phyloP scores from a whole-genome alignment of 2,113 vertebrate species.

The Seriola aureovittata region DNA sequence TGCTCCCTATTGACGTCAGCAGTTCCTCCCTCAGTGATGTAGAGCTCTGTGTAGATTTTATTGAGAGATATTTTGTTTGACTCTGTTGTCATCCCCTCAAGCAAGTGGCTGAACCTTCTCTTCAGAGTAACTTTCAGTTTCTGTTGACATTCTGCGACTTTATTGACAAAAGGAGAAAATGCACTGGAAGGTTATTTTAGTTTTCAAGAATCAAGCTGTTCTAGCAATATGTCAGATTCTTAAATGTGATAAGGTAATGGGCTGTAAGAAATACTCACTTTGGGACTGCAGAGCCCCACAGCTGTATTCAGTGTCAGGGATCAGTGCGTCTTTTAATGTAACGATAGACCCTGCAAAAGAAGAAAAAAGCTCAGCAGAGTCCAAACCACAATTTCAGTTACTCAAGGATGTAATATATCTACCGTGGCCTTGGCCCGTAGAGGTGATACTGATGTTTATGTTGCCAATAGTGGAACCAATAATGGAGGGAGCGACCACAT shows the following conservation, averaged over 20 bases:
- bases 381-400: background rate
- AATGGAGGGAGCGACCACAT: slow-evolving; percentile 57
- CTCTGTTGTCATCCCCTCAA: slow-evolving; percentile 8
- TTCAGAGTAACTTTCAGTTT: slow-evolving; percentile 58
- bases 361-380: slow-evolving; percentile 6
- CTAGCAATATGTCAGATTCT: background rate
- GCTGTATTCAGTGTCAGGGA: slow-evolving; percentile 1
- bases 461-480: slow-evolving; percentile 27
- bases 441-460: slow-evolving; percentile 57
- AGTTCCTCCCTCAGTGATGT: slow-evolving; percentile 68
- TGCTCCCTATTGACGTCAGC: slow-evolving; percentile 67
- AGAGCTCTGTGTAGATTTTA: slow-evolving; percentile 78
- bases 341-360: slow-evolving; percentile 19
- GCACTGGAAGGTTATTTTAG: background rate
- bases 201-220: background rate
- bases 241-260: background rate
- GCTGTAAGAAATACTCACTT: slow-evolving; percentile 37
- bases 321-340: slow-evolving; percentile 4
- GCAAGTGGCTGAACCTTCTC: slow-evolving; percentile 60
- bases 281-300: background rate
- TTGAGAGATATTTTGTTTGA: slow-evolving; percentile 54
- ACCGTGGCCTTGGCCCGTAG: slow-evolving; percentile 28
- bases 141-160: slow-evolving; percentile 41
- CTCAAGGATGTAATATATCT: background rate
- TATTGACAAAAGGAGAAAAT: slow-evolving; percentile 35